Conservation (phyloP, 2,113 vertebrate species). For the Hippoglossus stenolepis region DNA sequence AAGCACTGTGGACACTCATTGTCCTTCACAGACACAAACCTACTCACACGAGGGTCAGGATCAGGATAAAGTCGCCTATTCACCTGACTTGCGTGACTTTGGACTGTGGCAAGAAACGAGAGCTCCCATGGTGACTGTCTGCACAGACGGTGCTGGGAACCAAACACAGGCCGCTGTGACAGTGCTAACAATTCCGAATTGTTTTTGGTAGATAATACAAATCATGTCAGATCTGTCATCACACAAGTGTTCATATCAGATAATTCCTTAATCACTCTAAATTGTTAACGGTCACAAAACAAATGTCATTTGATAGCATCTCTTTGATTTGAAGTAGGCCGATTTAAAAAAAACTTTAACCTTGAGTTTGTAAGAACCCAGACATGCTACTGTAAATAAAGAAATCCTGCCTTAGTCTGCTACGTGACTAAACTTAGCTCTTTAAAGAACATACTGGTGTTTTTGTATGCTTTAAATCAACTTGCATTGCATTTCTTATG, state of each 20-base stretch:
- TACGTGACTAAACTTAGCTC: no score
- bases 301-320: neutral
- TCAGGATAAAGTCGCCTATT: neutral
- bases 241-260: neutral
- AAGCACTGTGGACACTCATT: neutral
- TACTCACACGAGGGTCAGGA: neutral
- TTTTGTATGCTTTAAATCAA: no score
- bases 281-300: no score
- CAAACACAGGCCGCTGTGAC: neutral
- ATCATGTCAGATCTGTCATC: neutral
- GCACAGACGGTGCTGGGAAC: neutral
- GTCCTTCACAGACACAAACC: slow-evolving; percentile 7
- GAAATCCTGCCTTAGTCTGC: no score
- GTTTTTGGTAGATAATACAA: neutral
- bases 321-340: no score
- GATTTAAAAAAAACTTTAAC: no score
- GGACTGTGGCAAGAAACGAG: slow-evolving; percentile 6
- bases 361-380: no score
- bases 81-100: neutral
- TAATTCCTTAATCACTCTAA: neutral
- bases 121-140: neutral
- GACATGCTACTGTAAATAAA: no score
- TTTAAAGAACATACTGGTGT: no score
- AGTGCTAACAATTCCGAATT: neutral
- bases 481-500: no score